Evolutionary conservation across 1,140 invertebrate species (phyloP).

Genomic region (Rhagoletis pomonella): DNA sequence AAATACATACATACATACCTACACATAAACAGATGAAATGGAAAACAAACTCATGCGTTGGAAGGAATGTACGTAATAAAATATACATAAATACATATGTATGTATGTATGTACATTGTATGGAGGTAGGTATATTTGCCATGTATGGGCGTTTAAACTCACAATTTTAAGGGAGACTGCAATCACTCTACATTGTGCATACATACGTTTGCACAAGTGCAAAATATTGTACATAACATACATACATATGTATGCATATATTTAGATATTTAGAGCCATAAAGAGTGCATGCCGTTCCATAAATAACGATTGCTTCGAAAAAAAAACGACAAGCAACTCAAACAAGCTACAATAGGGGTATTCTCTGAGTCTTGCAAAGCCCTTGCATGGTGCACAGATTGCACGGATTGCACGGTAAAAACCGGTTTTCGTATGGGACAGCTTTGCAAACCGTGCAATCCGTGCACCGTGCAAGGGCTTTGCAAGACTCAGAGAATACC

Average conservation of each 20-base stretch:
- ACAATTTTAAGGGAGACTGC: slow-evolving; percentile 3
- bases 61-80: too few relatives aligned
- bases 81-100: not conserved
- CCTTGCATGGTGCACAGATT: too few relatives aligned
- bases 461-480: too few relatives aligned
- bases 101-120: too few relatives aligned
- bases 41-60: too few relatives aligned
- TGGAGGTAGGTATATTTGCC: not conserved
- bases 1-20: not conserved
- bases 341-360: not conserved
- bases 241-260: not conserved
- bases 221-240: not conserved
- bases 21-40: too few relatives aligned
- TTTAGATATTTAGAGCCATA: not conserved
- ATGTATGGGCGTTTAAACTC: not conserved
- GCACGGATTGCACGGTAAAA: too few relatives aligned
- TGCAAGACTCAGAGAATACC: too few relatives aligned
- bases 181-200: not conserved
- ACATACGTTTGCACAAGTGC: not conserved
- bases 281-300: not conserved
- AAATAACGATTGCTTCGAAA: slow-evolving; percentile 9
- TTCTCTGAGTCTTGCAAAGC: too few relatives aligned
- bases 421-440: too few relatives aligned
- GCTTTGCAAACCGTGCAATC: too few relatives aligned
- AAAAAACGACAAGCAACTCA: not conserved